Conservation (phyloP, 2,797 vertebrate genomes). For the Amniataba percoides region DNA sequence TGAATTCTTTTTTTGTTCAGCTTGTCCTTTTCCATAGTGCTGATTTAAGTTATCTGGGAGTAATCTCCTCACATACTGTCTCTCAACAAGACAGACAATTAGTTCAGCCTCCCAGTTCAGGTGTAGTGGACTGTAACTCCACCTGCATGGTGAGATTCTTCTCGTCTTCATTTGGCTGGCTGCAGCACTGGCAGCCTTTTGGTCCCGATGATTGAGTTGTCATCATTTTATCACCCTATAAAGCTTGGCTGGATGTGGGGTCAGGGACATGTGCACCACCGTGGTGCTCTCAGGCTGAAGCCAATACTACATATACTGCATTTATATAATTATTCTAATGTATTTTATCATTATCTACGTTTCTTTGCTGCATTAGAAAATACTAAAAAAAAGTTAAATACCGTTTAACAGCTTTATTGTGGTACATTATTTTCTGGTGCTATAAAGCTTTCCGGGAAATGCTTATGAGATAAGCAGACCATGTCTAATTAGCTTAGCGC, state of each 20-base stretch:
- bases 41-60: constrained; percentile 37
- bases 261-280: neutral
- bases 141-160: neutral
- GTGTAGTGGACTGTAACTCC: neutral
- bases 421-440: constrained; percentile 23
- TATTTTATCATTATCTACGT: no score
- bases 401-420: constrained; percentile 28
- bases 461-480: constrained; percentile 36
- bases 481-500: constrained; percentile 40
- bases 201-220: constrained; percentile 15
- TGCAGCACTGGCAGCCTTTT: constrained; percentile 3
- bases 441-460: constrained; percentile 26
- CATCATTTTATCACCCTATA: constrained; percentile 11
- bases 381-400: constrained; percentile 3
- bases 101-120: constrained; percentile 12
- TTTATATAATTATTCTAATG: no score
- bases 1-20: constrained; percentile 32
- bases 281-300: neutral
- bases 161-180: constrained; percentile 7
- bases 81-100: constrained; percentile 30
- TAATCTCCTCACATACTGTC: constrained; percentile 21
- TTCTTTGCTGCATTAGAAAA: constrained; percentile 15
- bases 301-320: neutral
- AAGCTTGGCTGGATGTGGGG: neutral
- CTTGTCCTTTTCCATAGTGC: constrained; percentile 28